phyloP scores from a whole-genome alignment of 92 coral and sea anemone species.

The Epizoanthus fatuus region DNA sequence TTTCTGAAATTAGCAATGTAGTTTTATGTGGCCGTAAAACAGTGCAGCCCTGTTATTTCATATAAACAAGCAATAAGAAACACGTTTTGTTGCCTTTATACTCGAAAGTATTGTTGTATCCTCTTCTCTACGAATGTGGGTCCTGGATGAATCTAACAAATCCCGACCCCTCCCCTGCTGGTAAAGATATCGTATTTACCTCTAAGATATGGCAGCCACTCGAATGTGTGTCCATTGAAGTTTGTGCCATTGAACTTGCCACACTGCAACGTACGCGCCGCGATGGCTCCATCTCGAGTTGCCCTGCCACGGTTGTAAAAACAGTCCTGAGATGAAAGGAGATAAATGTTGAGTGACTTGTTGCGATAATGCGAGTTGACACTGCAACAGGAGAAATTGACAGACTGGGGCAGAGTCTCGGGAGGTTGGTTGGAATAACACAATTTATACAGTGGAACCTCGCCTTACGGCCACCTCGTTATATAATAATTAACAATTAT shows the following conservation, averaged over 20 bases:
- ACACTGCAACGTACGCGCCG: conserved; percentile 93
- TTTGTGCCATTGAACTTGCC: conserved; percentile 88
- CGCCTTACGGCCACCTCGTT: no score
- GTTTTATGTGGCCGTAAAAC: no score
- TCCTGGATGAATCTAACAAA: not conserved
- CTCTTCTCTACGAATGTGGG: not conserved
- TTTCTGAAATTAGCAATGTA: no score
- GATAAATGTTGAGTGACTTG: not conserved
- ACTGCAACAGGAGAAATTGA: no score
- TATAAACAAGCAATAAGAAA: no score
- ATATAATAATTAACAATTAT: no score
- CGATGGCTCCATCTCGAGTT: conserved; percentile 77
- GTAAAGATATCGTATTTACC: conserved; percentile 58
- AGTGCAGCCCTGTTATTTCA: no score
- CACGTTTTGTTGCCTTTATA: no score
- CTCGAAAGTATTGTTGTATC: not conserved
- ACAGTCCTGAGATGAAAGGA: conserved; percentile 56
- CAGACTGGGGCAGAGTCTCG: no score
- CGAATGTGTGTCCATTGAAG: conserved; percentile 89
- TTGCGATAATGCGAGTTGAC: not conserved
- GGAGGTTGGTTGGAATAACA: no score
- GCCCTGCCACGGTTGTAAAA: conserved; percentile 50
- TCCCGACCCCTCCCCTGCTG: not conserved
- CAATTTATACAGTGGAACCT: no score
- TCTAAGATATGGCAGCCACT: conserved; percentile 95